Evolutionary conservation across 2,797 vertebrate genomes (phyloP).

Genomic region (Capromys pilorides): DNA sequence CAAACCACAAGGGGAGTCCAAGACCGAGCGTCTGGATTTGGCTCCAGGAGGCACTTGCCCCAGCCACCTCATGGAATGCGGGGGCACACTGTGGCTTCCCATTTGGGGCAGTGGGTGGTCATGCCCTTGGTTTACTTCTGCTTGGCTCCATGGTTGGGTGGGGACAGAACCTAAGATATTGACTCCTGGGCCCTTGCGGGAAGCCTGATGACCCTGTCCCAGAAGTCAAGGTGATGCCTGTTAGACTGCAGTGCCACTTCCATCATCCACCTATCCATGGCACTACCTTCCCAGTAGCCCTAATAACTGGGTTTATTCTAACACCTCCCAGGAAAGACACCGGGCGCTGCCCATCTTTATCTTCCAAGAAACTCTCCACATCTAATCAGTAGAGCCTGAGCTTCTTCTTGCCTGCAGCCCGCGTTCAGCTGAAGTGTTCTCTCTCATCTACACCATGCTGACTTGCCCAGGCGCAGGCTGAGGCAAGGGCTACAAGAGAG

Average conservation of each 20-base stretch:
- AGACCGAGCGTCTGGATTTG: not conserved
- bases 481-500: not conserved
- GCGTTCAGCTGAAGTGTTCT: not conserved
- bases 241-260: not conserved
- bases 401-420: not conserved
- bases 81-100: not conserved
- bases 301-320: not conserved
- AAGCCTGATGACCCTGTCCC: not conserved
- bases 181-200: not conserved
- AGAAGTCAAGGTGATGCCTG: not conserved
- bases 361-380: not conserved
- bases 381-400: not conserved
- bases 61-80: not conserved
- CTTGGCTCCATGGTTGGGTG: fast-evolving
- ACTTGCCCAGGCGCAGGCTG: not conserved
- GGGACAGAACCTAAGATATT: not conserved
- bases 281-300: not conserved
- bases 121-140: not conserved
- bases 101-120: not conserved
- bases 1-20: not conserved
- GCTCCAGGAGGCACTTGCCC: not conserved
- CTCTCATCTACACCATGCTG: not conserved
- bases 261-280: too few species aligned
- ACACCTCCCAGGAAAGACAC: not conserved
- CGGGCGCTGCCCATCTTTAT: not conserved